phyloP scores from a whole-genome alignment of 1,140 invertebrate genomes.

The Tetramorium alpestre region DNA sequence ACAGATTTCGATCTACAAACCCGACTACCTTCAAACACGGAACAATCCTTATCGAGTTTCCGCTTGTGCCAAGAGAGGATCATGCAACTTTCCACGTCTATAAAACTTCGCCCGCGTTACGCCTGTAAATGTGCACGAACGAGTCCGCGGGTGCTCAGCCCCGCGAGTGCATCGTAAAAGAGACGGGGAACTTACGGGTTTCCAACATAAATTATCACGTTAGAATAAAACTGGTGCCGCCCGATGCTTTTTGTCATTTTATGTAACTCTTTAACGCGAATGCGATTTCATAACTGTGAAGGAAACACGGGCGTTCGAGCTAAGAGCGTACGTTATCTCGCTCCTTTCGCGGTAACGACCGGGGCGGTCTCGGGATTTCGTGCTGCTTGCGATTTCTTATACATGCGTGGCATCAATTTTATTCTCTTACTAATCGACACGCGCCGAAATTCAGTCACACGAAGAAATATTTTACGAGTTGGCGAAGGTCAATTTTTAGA shows the following conservation, averaged over 20 bases:
- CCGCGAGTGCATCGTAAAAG: conserved; percentile 15
- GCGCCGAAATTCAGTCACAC: background rate
- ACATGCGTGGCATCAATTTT: background rate
- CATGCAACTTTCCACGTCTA: conserved; percentile 17
- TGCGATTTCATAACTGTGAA: conserved; percentile 15
- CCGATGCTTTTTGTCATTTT: conserved; percentile 43
- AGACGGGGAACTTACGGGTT: conserved; percentile 8
- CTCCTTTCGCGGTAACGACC: background rate
- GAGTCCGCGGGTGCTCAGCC: background rate
- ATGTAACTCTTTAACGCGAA: conserved; percentile 25
- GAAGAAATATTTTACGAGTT: background rate
- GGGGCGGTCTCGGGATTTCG: background rate
- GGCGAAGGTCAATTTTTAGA: background rate
- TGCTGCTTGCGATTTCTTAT: background rate
- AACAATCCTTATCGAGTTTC: conserved; percentile 55
- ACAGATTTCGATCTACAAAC: conserved; percentile 49
- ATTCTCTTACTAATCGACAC: background rate
- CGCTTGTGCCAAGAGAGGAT: conserved; percentile 43
- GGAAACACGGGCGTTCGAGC: background rate
- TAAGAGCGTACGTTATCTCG: background rate
- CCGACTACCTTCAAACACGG: conserved; percentile 22
- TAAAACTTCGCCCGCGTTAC: conserved; percentile 42
- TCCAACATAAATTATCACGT: conserved; percentile 50
- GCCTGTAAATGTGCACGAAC: conserved; percentile 19
- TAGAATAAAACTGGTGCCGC: conserved; percentile 3